A percentile compares a stretch with the other conserved stretches of the same genome.
Evolutionary conservation across 2,113 vertebrate genomes (phyloP).

Genomic region (Sphaerodactylus townsendi): DNA sequence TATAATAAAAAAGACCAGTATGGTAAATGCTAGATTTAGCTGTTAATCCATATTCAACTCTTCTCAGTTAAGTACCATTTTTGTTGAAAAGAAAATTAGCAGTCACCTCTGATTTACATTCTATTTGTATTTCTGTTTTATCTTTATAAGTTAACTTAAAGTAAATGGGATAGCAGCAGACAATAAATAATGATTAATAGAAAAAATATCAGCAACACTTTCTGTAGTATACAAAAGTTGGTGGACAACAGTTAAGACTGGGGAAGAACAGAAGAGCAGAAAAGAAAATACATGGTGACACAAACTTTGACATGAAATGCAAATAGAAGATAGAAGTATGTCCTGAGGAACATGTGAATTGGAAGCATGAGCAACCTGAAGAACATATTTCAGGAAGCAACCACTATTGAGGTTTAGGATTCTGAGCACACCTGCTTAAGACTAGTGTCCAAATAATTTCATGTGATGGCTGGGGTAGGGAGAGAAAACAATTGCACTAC

Average conservation of each 20-base stretch:
- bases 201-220: background rate
- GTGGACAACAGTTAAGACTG: background rate
- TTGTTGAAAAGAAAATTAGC: background rate
- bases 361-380: background rate
- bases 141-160: background rate
- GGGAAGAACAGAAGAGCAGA: background rate
- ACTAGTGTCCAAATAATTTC: background rate
- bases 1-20: background rate
- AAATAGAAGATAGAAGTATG: background rate
- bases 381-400: too few species aligned
- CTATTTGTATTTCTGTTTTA: background rate
- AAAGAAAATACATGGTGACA: background rate
- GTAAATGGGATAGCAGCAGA: background rate
- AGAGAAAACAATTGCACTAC: background rate
- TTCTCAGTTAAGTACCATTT: background rate
- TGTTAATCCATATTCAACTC: too few species aligned
- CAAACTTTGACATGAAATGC: background rate
- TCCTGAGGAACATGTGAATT: background rate
- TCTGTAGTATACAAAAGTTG: background rate
- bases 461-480: background rate
- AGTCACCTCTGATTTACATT: background rate
- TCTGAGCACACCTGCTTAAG: too few species aligned
- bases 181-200: constrained; percentile 12
- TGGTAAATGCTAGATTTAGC: background rate
- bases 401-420: too few species aligned